These are phyloP conservation scores for Cercopithecus hamlyni DNA, from an alignment of 2,797 vertebrate genomes.

Conservation along the genomic window DNA sequence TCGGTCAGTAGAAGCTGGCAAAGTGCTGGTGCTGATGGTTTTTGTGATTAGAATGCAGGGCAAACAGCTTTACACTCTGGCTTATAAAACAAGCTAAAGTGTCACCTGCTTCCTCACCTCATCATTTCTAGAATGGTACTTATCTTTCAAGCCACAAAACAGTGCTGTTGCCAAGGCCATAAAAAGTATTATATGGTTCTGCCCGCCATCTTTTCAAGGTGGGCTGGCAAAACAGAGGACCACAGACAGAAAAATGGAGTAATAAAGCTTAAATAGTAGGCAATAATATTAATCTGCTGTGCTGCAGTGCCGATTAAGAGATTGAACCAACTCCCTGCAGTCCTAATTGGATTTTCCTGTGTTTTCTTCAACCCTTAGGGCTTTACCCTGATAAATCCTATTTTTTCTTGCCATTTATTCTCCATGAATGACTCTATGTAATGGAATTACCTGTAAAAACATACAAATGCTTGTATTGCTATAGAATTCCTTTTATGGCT, in stretches of 20 bases:
- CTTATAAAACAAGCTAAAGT: conserved; percentile 64
- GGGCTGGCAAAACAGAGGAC: conserved; percentile 79
- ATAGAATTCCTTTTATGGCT: conserved; percentile 51
- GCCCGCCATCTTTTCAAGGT: conserved; percentile 82
- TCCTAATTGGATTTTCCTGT: conserved; percentile 86
- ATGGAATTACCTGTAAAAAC: conserved; percentile 73
- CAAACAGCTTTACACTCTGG: not conserved
- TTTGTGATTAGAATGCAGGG: conserved; percentile 23
- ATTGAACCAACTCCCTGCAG: conserved; percentile 81
- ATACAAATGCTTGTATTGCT: conserved; percentile 15
- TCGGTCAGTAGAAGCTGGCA: conserved; percentile 4
- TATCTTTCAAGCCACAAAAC: conserved; percentile 74
- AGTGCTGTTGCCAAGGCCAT: conserved; percentile 77
- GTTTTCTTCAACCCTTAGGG: conserved; percentile 72
- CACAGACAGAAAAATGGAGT: conserved; percentile 83
- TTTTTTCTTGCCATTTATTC: conserved; percentile 77
- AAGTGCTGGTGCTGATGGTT: not conserved
- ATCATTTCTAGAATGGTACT: conserved; percentile 61
- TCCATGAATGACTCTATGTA: conserved; percentile 66
- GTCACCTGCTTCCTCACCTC: conserved; percentile 44
- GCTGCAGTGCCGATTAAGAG: conserved; percentile 82
- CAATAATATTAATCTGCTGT: conserved; percentile 83
- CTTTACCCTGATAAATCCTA: conserved; percentile 73
- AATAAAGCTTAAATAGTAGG: conserved; percentile 84
- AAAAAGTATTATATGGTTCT: conserved; percentile 79